Base-by-base conservation (phyloP, 2,113 vertebrate species). In the Ageneiosus marmoratus region DNA sequence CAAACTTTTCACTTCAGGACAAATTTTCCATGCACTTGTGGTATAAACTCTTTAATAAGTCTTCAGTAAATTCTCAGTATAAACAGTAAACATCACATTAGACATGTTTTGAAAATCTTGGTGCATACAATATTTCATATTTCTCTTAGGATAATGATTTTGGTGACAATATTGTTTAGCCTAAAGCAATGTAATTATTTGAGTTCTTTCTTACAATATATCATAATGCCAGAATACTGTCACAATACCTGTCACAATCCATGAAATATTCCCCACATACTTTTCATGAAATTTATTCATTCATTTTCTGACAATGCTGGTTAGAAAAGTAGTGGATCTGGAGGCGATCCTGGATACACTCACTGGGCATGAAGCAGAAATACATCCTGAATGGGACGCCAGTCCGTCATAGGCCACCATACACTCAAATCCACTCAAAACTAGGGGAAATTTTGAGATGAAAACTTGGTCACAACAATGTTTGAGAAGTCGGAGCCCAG, bases 51-150 rank as follows among this genome's bases (percentile, higher is more conserved):
- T n/a, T n/a, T n/a, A n/a, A n/a, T n/a, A n/a, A 37, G 32, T 10
- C 81, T 72, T 62, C 62, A 63, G 18, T 20, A 20, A 69, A 72
- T 72, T 72, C 44, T 72, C 10, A 46, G 24, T 46, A 72, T 15
- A n/a, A 48, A 69, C 34, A 44, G 65, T 44, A 46, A n/a, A 24
- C 65, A 70, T 13, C 41, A 67, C 6, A 20, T 16, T 37, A 46
- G 37, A 24, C 2, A 48, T 48, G 24, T 73, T 73, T 73, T 73
- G 24, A 48, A 73, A 73, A 48, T 27, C 41, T n/a, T 51, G 16
- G 48, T 75, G 72, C 48, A 53, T 53, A 32, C 6, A 73, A 6
- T 32, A 34, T 53, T 51, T 34, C 37, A 70, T 70, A 70, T 70
- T 70, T 70, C 10, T 70, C 44, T 48, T 16, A 6, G n/a, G 48